These are phyloP conservation scores for Bellardia bayeri DNA, from an alignment of 2,888 invertebrate genomes.

Conservation along the genomic window DNA sequence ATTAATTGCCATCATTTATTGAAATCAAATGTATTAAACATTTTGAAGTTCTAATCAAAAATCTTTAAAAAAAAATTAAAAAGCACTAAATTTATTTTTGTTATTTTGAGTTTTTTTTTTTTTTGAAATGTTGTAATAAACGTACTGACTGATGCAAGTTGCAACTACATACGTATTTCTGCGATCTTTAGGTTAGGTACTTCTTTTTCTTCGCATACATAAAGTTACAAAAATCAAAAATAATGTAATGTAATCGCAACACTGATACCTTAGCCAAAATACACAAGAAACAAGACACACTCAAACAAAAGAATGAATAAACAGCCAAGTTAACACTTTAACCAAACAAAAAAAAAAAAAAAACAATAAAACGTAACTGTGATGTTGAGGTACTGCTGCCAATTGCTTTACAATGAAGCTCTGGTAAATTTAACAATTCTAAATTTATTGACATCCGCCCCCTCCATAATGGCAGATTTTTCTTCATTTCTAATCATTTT, in stretches of 20 bases:
- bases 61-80: slow-evolving; percentile 30
- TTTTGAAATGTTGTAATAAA: slow-evolving; percentile 44
- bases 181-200: slow-evolving; percentile 10
- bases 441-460: slow-evolving; percentile 81
- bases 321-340: slow-evolving; percentile 70
- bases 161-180: background rate
- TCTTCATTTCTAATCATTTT: slow-evolving; percentile 20
- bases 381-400: slow-evolving; percentile 16
- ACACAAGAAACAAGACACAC: slow-evolving; percentile 4
- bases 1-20: slow-evolving; percentile 53
- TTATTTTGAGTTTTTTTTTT: background rate
- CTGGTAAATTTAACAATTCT: slow-evolving; percentile 71
- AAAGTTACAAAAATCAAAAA: slow-evolving; percentile 7
- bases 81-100: slow-evolving; percentile 27
- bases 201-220: background rate
- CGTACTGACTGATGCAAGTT: slow-evolving; percentile 32
- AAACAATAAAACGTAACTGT: background rate
- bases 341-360: background rate
- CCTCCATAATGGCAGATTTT: slow-evolving; percentile 42
- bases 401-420: slow-evolving; percentile 56
- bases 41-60: slow-evolving; percentile 40
- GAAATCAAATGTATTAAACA: slow-evolving; percentile 14
- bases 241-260: slow-evolving; percentile 20
- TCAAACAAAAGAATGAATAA: slow-evolving; percentile 47
- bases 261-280: slow-evolving; percentile 31